Percentiles rank a stretch among this genome's conserved stretches.
Conservation (phyloP, 64 coral and sea anemone genomes). For the Anthopleura sola region DNA sequence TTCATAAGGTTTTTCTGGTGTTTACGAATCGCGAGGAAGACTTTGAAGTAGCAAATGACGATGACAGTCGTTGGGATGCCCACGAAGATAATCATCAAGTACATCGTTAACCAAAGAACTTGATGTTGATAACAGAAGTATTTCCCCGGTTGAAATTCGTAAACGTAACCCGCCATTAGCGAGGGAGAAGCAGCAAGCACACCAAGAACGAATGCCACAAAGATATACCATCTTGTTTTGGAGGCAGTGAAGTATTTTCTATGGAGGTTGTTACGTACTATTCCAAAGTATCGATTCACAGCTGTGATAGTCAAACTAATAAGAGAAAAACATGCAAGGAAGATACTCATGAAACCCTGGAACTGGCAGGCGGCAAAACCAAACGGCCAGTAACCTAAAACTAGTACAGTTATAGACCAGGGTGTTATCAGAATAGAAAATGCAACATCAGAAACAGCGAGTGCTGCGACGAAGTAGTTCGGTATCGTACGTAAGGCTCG, state of each 20-base stretch:
- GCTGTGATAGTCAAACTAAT: slow-evolving; percentile 35
- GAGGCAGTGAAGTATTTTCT: slow-evolving; percentile 25
- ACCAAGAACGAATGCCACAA: neutral
- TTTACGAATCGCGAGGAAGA: slow-evolving; percentile 24
- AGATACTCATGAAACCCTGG: slow-evolving; percentile 52
- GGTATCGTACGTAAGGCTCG: slow-evolving; percentile 31
- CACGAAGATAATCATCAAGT: slow-evolving; percentile 4
- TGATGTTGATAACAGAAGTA: slow-evolving; percentile 43
- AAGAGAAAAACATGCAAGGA: slow-evolving; percentile 20
- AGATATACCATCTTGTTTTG: slow-evolving; percentile 21
- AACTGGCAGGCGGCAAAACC: slow-evolving; percentile 40
- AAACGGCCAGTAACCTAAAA: slow-evolving; percentile 20
- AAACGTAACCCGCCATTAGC: slow-evolving; percentile 9
- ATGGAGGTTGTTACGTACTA: slow-evolving; percentile 35
- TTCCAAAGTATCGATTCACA: slow-evolving; percentile 48
- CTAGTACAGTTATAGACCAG: slow-evolving; percentile 13
- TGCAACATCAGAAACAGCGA: slow-evolving; percentile 40
- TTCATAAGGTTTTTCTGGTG: slow-evolving; percentile 24
- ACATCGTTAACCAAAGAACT: neutral
- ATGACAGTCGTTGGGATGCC: slow-evolving; percentile 25
- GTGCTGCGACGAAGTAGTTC: slow-evolving; percentile 50
- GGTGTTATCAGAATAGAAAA: slow-evolving; percentile 27
- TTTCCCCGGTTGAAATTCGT: slow-evolving; percentile 53
- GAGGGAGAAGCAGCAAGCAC: slow-evolving; percentile 14
- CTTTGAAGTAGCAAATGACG: slow-evolving; percentile 29